Base-by-base conservation (phyloP, 2,113 vertebrate species). In the Cranoglanis bouderius region DNA sequence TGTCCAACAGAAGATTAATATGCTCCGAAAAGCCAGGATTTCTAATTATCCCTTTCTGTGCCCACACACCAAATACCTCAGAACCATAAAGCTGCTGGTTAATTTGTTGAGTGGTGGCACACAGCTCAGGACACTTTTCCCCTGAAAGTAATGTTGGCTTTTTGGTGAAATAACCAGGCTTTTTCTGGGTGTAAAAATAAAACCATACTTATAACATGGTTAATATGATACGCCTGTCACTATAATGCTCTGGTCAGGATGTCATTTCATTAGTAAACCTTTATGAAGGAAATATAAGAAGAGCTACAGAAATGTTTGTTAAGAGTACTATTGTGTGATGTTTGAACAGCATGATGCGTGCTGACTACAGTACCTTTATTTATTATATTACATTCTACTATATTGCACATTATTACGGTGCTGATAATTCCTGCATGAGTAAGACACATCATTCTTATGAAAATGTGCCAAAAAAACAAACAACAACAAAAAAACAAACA, bases 1-100 rank as follows among this genome's bases (percentile, higher is more conserved):
- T 84, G 63, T 40, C 35, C n/a, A 21, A 61, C 16, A n/a, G 35
- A 67, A 87, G 53, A 85, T 70, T 35, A 61, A 85, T 67, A 26
- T 85, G 29, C 13, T 84, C 35, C 78, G 53, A 88, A 88, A 84
- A 78, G 81, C 35, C 19, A 77, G 35, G 70, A 84, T 77, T 88
- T 77, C 5, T 74, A 77, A 84, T 88, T 59, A 49, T 55, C 38
- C 9, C 49, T 40, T 70, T 83, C 65, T 74, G 61, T 74, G 87
- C 40, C 26, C 21, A 83, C 49, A 87, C 8, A 82, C 53, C 19
- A 75, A 84, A 88, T 88, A 75, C 65, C 81, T 84, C 72, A n/a
- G 26, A 83, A 57, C 65, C 63, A 53, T 57, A 75, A 75, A 24
- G n/a, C 65, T 57, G n/a, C 55, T 84, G 67, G 12, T 14, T 35